phyloP scores from a whole-genome alignment of 2,797 vertebrate species.

The Synanceia verrucosa region DNA sequence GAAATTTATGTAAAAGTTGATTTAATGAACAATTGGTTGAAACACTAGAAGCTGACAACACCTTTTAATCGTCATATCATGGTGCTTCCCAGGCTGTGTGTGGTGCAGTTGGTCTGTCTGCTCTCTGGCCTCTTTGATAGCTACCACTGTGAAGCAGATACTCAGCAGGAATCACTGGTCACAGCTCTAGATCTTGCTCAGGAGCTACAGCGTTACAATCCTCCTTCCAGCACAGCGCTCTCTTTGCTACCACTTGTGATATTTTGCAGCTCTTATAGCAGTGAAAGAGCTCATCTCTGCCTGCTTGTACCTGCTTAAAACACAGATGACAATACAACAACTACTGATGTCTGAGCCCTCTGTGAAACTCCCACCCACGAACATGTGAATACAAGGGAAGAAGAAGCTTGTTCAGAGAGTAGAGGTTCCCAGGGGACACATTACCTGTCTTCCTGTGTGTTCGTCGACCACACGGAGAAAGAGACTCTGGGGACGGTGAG shows the following conservation, averaged over 20 bases:
- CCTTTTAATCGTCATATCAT: not conserved
- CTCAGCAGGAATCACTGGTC: not conserved
- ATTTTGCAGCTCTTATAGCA: not conserved
- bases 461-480: constrained; percentile 32
- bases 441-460: constrained; percentile 52
- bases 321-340: not conserved
- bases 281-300: not conserved
- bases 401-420: constrained; percentile 1
- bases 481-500: constrained; percentile 9
- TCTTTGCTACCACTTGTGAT: not conserved
- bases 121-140: constrained; percentile 24
- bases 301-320: not conserved
- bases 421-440: constrained; percentile 44
- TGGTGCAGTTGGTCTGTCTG: constrained; percentile 1
- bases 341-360: not conserved
- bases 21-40: too few relatives aligned
- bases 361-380: not conserved
- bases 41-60: too few relatives aligned
- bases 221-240: not conserved
- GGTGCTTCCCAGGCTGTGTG: not conserved
- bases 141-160: constrained; percentile 38
- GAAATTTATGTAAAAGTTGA: not conserved
- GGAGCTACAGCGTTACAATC: not conserved
- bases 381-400: not conserved
- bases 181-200: constrained; percentile 10